phyloP scores from a whole-genome alignment of 2,113 vertebrate genomes.

The Trogon surrucura region DNA sequence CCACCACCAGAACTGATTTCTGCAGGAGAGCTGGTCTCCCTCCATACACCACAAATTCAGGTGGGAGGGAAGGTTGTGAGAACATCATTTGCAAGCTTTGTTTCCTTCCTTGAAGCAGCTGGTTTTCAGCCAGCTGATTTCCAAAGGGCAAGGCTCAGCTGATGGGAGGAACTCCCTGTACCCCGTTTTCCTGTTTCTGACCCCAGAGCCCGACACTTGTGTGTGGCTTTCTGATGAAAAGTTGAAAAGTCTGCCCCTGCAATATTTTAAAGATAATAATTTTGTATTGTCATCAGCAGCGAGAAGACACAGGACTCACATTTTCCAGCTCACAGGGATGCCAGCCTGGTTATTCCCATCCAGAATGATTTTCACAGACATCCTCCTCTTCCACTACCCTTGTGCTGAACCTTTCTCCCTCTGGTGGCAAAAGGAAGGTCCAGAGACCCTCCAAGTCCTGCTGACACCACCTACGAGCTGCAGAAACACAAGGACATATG shows the following conservation, averaged over 20 bases:
- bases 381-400: neutral
- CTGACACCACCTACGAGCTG: neutral
- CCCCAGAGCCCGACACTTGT: neutral
- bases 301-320: slow-evolving; percentile 38
- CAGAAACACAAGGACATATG: fast-evolving
- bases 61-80: neutral
- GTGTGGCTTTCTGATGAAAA: neutral
- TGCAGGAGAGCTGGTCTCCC: neutral
- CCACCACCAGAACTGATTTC: neutral
- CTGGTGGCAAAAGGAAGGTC: neutral
- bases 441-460: neutral
- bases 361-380: neutral
- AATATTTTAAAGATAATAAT: neutral
- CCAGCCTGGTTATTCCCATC: neutral
- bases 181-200: neutral
- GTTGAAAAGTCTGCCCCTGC: neutral
- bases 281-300: slow-evolving; percentile 22
- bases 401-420: neutral
- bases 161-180: neutral
- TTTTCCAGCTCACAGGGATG: slow-evolving; percentile 13
- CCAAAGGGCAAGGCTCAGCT: neutral
- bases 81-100: neutral
- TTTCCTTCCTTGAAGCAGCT: neutral
- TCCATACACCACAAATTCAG: neutral
- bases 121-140: neutral